Conservation (phyloP, 2,888 invertebrate species). For the Coenonympha arcania region DNA sequence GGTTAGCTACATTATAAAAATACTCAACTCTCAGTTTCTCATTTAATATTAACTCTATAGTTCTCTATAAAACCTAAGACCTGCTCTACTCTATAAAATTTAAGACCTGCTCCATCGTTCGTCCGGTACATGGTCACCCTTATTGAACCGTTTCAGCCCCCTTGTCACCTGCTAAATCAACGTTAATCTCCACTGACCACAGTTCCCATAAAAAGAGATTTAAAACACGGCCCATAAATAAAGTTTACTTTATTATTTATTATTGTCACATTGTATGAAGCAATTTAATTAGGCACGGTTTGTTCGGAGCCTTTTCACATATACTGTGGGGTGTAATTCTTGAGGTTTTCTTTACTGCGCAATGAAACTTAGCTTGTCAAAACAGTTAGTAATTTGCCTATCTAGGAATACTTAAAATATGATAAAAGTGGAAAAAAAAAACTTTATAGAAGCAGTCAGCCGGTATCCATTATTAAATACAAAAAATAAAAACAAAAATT, state of each 20-base stretch:
- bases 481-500: too few species aligned
- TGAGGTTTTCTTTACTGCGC: constrained; percentile 8
- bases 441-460: too few species aligned
- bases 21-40: too few species aligned
- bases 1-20: too few species aligned
- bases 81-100: too few species aligned
- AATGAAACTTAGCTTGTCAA: constrained; percentile 24
- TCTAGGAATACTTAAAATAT: neutral
- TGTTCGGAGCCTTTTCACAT: constrained; percentile 18
- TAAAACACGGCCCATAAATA: constrained; percentile 43
- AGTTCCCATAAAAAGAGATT: constrained; percentile 74
- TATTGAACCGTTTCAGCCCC: constrained; percentile 22
- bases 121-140: constrained; percentile 27
- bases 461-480: too few species aligned
- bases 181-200: constrained; percentile 58
- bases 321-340: constrained; percentile 8
- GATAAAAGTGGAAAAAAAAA: too few species aligned
- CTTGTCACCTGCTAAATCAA: constrained; percentile 53
- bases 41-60: too few species aligned
- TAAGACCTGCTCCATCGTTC: too few species aligned
- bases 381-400: constrained; percentile 7
- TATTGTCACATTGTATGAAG: constrained; percentile 36
- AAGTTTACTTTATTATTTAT: constrained; percentile 34
- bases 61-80: too few species aligned
- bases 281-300: constrained; percentile 41